Evolutionary conservation across 2,797 vertebrate genomes (phyloP).

Genomic region (Gephyroberyx darwinii): DNA sequence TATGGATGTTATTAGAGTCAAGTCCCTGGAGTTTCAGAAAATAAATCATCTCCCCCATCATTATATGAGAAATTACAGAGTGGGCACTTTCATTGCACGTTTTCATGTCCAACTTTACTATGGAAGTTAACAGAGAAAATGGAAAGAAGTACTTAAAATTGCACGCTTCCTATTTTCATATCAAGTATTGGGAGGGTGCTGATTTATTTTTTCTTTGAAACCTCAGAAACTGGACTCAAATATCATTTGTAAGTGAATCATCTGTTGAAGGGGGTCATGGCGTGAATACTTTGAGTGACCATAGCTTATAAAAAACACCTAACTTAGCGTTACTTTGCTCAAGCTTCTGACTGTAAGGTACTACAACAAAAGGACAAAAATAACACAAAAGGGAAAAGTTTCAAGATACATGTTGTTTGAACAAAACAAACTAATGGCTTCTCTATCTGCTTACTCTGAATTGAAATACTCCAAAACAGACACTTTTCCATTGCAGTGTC

Average conservation of each 20-base stretch:
- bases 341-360: neutral
- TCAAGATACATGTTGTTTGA: neutral
- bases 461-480: slow-evolving; percentile 42
- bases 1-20: neutral
- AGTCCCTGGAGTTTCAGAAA: too few relatives aligned
- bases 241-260: neutral
- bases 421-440: slow-evolving; percentile 8
- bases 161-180: neutral
- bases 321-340: neutral
- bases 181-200: neutral
- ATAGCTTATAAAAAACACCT: too few relatives aligned
- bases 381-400: neutral
- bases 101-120: neutral
- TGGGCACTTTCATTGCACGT: neutral
- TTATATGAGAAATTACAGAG: too few relatives aligned
- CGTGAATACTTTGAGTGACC: neutral
- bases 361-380: neutral
- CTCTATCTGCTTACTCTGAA: slow-evolving; percentile 37
- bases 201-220: neutral
- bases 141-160: neutral
- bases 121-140: neutral
- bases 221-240: neutral
- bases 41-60: too few relatives aligned
- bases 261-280: neutral
- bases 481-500: neutral